These are phyloP conservation scores for Andricus curvator DNA, from an alignment of 2,888 invertebrate genomes.

Conservation along the genomic window DNA sequence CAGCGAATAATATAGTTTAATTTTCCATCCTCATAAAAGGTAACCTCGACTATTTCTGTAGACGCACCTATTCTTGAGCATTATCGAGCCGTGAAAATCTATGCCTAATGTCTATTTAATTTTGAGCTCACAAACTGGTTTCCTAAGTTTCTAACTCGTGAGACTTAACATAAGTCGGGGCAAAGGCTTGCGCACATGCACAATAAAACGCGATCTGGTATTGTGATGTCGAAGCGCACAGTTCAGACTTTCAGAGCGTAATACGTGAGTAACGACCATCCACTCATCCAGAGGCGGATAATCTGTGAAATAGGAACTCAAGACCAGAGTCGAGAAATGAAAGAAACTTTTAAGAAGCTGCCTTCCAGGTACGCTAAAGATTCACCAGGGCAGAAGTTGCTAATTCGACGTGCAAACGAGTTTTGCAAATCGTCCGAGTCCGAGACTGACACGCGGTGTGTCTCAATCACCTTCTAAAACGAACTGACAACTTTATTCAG, in stretches of 20 bases:
- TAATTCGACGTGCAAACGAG: constrained; percentile 48
- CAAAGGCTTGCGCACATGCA: constrained; percentile 24
- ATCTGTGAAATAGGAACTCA: constrained; percentile 33
- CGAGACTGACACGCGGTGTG: constrained; percentile 31
- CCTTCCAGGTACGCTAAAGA: constrained; percentile 23
- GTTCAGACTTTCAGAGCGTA: constrained; percentile 32
- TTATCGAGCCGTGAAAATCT: constrained; percentile 19
- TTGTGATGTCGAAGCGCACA: constrained; percentile 32
- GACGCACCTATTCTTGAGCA: background rate
- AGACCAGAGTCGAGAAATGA: background rate
- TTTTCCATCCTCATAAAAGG: background rate
- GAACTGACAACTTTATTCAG: constrained; percentile 33
- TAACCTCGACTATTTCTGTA: background rate
- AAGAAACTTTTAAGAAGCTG: constrained; percentile 32
- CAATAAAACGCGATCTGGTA: constrained; percentile 30
- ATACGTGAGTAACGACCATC: constrained; percentile 36
- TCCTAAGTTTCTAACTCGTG: constrained; percentile 27
- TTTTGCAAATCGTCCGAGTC: constrained; percentile 44
- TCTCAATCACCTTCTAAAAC: constrained; percentile 12
- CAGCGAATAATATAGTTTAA: constrained; percentile 8
- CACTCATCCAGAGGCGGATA: constrained; percentile 6
- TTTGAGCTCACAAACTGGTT: constrained; percentile 26
- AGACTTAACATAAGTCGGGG: constrained; percentile 8
- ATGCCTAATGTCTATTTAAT: background rate
- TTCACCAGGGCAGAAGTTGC: constrained; percentile 37